A percentile compares a stretch with the other conserved stretches of the same genome.
These are phyloP conservation scores for Hycleus phaleratus DNA, from an alignment of 1,140 invertebrate genomes.

Conservation along the genomic window DNA sequence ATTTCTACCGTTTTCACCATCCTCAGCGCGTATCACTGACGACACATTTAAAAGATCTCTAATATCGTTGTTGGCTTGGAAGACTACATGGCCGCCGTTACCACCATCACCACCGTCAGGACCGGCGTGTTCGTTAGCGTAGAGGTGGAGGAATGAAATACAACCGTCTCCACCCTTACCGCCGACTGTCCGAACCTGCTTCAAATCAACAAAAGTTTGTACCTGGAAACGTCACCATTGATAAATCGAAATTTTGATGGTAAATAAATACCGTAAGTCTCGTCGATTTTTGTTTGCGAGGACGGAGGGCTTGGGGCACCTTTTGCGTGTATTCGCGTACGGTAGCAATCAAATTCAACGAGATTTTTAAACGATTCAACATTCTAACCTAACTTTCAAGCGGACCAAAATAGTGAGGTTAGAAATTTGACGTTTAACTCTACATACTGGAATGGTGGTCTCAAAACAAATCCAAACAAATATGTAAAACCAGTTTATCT, in stretches of 20 bases:
- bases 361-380: background rate
- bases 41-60: conserved; percentile 67
- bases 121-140: conserved; percentile 77
- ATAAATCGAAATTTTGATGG: conserved; percentile 2
- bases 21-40: conserved; percentile 51
- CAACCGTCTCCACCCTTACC: conserved; percentile 90
- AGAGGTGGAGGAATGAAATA: conserved; percentile 75
- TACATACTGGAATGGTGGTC: no score
- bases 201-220: conserved; percentile 62
- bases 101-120: conserved; percentile 97
- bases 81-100: conserved; percentile 93
- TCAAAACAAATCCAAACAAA: no score
- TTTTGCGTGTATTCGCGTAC: conserved; percentile 19
- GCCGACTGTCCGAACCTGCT: conserved; percentile 54
- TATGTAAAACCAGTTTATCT: no score
- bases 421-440: background rate
- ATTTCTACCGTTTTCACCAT: conserved; percentile 64
- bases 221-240: conserved; percentile 36
- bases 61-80: conserved; percentile 60
- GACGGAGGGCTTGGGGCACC: conserved; percentile 42
- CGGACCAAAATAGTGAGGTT: background rate
- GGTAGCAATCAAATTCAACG: conserved; percentile 5
- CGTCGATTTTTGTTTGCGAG: conserved; percentile 46
- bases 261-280: conserved; percentile 32
- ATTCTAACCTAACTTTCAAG: background rate